These are phyloP conservation scores for Alauda arvensis DNA, from an alignment of 2,797 vertebrate species.

Conservation along the genomic window DNA sequence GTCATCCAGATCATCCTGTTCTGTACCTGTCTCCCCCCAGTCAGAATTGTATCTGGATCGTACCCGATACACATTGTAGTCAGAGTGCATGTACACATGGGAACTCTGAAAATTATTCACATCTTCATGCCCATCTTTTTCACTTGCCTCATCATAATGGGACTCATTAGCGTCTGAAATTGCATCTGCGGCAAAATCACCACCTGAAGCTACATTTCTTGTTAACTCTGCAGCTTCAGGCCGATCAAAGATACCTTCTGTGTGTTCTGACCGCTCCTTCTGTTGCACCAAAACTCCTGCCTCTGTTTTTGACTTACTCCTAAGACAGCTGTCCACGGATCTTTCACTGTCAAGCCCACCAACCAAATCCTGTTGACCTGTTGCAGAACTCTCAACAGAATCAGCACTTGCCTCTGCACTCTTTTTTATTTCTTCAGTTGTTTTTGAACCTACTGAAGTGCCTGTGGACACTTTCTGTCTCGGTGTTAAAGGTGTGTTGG, in stretches of 20 bases:
- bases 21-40: slow-evolving; percentile 92
- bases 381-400: background rate
- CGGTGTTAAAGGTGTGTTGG: background rate
- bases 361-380: background rate
- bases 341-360: background rate
- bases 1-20: slow-evolving; percentile 88
- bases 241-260: slow-evolving; percentile 16
- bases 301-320: slow-evolving; percentile 50
- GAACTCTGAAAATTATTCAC: slow-evolving; percentile 68
- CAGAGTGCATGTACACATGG: slow-evolving; percentile 83
- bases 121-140: slow-evolving; percentile 72
- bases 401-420: slow-evolving; percentile 9
- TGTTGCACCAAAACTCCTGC: slow-evolving; percentile 27
- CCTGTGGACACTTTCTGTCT: slow-evolving; percentile 56
- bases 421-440: slow-evolving; percentile 53
- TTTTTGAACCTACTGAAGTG: slow-evolving; percentile 9
- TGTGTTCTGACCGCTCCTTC: slow-evolving; percentile 33
- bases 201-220: slow-evolving; percentile 26
- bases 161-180: slow-evolving; percentile 48
- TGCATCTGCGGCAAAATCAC: slow-evolving; percentile 29
- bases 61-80: slow-evolving; percentile 86
- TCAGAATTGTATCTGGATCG: slow-evolving; percentile 84
- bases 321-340: slow-evolving; percentile 15
- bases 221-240: slow-evolving; percentile 32
- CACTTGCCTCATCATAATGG: slow-evolving; percentile 61